phyloP scores from a whole-genome alignment of 2,113 vertebrate species.

The Tor tambroides region DNA sequence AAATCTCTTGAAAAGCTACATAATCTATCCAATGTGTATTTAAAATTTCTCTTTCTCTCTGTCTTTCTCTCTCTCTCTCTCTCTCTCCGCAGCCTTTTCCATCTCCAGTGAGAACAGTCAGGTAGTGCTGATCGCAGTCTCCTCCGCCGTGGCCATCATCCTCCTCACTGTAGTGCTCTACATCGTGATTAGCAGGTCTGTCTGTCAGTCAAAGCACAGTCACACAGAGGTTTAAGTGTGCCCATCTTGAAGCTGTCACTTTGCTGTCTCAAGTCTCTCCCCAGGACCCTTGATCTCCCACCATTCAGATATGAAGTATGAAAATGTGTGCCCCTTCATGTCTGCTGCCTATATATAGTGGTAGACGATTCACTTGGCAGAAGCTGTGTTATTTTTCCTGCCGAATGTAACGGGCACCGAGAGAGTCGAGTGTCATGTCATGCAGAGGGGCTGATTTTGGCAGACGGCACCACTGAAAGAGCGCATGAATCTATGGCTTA shows the following conservation, averaged over 20 bases:
- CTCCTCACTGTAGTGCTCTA: conserved; percentile 93
- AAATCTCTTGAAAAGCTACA: neutral
- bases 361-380: conserved; percentile 46
- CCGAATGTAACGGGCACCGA: conserved; percentile 49
- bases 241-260: conserved; percentile 50
- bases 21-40: neutral
- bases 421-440: conserved; percentile 38
- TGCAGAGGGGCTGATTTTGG: conserved; percentile 65
- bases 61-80: conserved; percentile 60
- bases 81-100: conserved; percentile 86
- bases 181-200: conserved; percentile 92
- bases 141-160: conserved; percentile 90
- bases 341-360: conserved; percentile 46
- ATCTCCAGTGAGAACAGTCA: conserved; percentile 97
- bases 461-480: conserved; percentile 62
- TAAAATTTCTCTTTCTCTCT: conserved; percentile 28
- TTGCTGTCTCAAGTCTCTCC: conserved; percentile 19
- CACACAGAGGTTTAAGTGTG: conserved; percentile 34
- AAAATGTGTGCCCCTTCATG: conserved; percentile 45
- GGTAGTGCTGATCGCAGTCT: conserved; percentile 94
- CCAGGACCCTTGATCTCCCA: conserved; percentile 15
- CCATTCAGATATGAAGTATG: conserved; percentile 37
- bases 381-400: conserved; percentile 51
- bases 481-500: conserved; percentile 69
- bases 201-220: conserved; percentile 46